These are phyloP conservation scores for Solen grandis DNA, from an alignment of 1,140 invertebrate genomes.

Conservation along the genomic window DNA sequence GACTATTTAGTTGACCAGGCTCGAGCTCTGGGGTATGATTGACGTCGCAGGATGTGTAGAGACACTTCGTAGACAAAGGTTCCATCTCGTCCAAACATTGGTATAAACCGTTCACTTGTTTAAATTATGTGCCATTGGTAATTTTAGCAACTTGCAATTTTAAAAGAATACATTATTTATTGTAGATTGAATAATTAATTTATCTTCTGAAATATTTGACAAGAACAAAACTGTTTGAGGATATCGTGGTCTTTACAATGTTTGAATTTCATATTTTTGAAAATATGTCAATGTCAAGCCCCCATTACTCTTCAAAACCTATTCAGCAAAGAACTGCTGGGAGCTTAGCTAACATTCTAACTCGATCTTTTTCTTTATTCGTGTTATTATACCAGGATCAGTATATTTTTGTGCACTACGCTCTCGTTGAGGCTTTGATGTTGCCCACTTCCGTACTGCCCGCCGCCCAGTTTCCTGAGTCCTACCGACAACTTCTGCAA, in stretches of 20 bases:
- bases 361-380: not conserved
- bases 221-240: too few species aligned
- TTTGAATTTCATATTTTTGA: not conserved
- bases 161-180: too few species aligned
- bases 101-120: not conserved
- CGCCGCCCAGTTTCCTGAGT: not conserved
- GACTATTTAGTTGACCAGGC: not conserved
- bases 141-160: not conserved
- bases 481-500: not conserved
- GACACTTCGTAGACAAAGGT: not conserved
- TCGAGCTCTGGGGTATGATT: not conserved
- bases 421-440: not conserved
- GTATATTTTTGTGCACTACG: constrained; percentile 19
- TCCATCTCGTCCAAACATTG: constrained; percentile 4
- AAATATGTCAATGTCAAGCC: not conserved
- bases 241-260: too few species aligned
- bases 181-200: too few species aligned
- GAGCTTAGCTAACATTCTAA: not conserved
- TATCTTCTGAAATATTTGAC: too few species aligned
- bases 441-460: constrained; percentile 10
- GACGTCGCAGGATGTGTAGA: not conserved
- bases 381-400: constrained; percentile 14
- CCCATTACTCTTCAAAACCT: not conserved
- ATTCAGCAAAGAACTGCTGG: not conserved
- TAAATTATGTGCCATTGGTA: not conserved